Evolutionary conservation across 37 sponge, comb jelly and placozoan species (phyloP), one percentile per base, ranked within the genome.

Genomic region (Crambe crambe): DNA sequence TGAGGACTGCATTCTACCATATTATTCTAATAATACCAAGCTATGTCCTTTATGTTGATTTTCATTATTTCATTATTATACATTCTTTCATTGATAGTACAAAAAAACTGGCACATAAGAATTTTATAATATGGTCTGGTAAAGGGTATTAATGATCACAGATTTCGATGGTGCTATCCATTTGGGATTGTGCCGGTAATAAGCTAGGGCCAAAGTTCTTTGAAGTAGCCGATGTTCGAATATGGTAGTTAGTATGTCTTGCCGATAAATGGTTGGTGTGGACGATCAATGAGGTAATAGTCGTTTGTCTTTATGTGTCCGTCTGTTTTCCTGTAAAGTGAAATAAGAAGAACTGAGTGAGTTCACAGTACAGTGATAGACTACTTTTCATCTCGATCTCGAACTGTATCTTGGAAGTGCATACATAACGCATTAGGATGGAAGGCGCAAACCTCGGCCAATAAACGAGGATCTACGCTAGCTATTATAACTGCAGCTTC

Each of bases 1-100:
- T 42, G 84, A 83, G 25, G 84, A 83, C 39, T 83, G 76, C 12
- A 36, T 77, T 17, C 25, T 37, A 2, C 9, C 39, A 41, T 23
- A 71, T 47, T 15, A 12, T 47, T 15, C 10, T 12, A 47, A 8
- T 12, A 42, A 8, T 71, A 23, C 2, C 21, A 71, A 37, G 26
- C 2, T 71, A 12, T 71, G 72, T 71, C 43, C 43, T 41, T 41
- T 38, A 35, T 40, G 41, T 41, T 71, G 1, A 35, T n/a, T 23
- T 8, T 38, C 17, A 20, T 47, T 15, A 47, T 12, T 47, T 47
- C 12, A 12, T 71, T 35, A 10, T 10, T 37, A 38, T 4, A n/a
- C 26, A 41, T 3, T 2, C 1, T 25, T 41, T 35, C 30, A 31
- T 18, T 37, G 3, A n/a, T n/a, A n/a, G n/a, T n/a, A n/a, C n/a